These are phyloP conservation scores for Albula glossodonta DNA, from an alignment of 2,113 vertebrate species.

Conservation along the genomic window DNA sequence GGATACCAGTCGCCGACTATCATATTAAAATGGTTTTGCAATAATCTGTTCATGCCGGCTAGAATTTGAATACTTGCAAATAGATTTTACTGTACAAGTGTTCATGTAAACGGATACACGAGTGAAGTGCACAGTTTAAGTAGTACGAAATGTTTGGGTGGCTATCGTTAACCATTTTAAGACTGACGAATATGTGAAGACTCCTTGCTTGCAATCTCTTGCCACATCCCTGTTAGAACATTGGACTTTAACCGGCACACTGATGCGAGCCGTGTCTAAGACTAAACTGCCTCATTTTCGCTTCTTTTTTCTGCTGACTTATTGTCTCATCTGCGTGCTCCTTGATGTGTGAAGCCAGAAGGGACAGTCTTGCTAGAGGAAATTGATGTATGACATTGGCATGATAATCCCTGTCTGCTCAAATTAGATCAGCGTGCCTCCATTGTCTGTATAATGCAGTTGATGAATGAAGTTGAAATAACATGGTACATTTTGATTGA, in stretches of 20 bases:
- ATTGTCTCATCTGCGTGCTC: not conserved
- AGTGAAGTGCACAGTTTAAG: slow-evolving; percentile 8
- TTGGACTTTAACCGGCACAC: slow-evolving; percentile 17
- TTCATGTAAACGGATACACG: not conserved
- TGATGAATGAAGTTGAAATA: slow-evolving; percentile 1
- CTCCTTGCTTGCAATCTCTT: not conserved
- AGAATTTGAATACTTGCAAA: slow-evolving; percentile 1
- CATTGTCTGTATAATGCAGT: not conserved
- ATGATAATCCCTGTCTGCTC: slow-evolving; percentile 21
- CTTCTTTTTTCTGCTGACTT: not conserved
- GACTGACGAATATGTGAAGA: slow-evolving; percentile 7
- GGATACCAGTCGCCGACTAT: not conserved
- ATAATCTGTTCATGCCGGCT: not conserved
- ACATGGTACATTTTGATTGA: slow-evolving; percentile 1
- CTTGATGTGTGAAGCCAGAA: not conserved
- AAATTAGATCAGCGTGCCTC: slow-evolving; percentile 24
- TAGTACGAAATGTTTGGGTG: not conserved
- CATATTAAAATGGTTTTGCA: not conserved
- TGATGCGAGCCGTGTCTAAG: not conserved
- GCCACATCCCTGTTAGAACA: not conserved
- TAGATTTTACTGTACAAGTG: not conserved
- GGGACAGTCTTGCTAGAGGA: slow-evolving; percentile 1
- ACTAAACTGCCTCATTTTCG: not conserved
- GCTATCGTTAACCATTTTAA: not conserved
- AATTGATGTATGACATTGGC: slow-evolving; percentile 16